A percentile compares a stretch with the other conserved stretches of the same genome.
phyloP scores from a whole-genome alignment of 2,888 invertebrate species.

The Macrosiphum euphorbiae region DNA sequence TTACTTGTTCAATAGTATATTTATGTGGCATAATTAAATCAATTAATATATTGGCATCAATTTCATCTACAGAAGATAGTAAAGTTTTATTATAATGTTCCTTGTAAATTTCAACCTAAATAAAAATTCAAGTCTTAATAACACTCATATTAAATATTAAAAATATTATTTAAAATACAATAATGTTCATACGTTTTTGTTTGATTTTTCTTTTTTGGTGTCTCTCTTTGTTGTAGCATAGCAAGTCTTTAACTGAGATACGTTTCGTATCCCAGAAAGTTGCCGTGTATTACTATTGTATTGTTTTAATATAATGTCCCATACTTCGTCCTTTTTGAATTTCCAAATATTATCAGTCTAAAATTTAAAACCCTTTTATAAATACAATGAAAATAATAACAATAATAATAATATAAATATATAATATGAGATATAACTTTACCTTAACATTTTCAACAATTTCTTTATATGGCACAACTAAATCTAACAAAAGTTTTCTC shows the following conservation, averaged over 20 bases:
- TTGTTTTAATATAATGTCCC: not conserved
- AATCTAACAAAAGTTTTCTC: not conserved
- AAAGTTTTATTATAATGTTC: not conserved
- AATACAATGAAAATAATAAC: not conserved
- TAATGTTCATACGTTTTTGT: not conserved
- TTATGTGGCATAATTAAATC: not conserved
- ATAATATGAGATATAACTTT: not conserved
- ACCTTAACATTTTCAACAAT: not conserved
- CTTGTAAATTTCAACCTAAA: conserved; percentile 15
- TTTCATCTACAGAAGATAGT: conserved; percentile 1
- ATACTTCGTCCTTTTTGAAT: not conserved
- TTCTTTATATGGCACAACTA: not conserved
- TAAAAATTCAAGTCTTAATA: not conserved
- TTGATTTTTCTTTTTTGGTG: not conserved
- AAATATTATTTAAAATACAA: not conserved
- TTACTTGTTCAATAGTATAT: conserved; percentile 2
- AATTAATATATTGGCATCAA: not conserved
- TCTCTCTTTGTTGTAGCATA: not conserved
- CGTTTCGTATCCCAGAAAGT: not conserved
- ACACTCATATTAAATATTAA: not conserved
- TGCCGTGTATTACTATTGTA: not conserved
- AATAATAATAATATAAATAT: not conserved
- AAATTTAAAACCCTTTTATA: not conserved
- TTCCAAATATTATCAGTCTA: conserved; percentile 6
- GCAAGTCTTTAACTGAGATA: not conserved